Percentiles rank a stretch among this genome's conserved stretches.
phyloP scores from a whole-genome alignment of 2,797 vertebrate genomes.

The Scyliorhinus canicula region DNA sequence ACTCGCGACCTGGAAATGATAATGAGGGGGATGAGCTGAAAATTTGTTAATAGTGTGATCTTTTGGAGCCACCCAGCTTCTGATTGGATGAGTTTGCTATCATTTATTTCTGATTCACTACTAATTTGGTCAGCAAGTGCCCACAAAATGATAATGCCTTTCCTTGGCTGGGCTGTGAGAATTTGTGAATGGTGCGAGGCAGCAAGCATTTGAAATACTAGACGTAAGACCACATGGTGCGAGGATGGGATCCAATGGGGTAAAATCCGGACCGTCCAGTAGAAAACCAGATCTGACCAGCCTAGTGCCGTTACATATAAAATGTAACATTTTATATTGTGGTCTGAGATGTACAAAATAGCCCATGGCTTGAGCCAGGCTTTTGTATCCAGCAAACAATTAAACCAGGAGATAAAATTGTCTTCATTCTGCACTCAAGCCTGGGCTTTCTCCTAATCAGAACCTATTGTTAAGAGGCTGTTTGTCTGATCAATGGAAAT shows the following conservation, averaged over 20 bases:
- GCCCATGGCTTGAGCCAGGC: not conserved
- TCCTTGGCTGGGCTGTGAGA: not conserved
- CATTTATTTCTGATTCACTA: not conserved
- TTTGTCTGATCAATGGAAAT: not conserved
- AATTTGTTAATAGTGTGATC: not conserved
- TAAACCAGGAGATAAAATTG: not conserved
- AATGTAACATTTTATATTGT: not conserved
- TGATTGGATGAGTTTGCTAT: not conserved
- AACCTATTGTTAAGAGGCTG: not conserved
- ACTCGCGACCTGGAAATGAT: not conserved
- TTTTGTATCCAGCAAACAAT: not conserved
- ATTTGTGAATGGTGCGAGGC: not conserved
- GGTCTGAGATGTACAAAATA: not conserved
- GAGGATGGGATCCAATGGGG: not conserved
- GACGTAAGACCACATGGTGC: not conserved
- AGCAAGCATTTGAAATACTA: not conserved
- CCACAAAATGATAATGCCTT: not conserved
- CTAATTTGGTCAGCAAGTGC: not conserved
- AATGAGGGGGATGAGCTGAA: not conserved
- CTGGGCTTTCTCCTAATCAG: not conserved
- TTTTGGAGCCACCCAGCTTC: not conserved
- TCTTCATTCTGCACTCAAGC: not conserved
- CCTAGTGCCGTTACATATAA: not conserved
- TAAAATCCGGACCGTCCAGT: not conserved
- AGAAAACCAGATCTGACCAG: no score